A percentile compares a stretch with the other conserved stretches of the same genome.
Evolutionary conservation across 2,113 vertebrate species (phyloP).

Genomic region (Crotalus horridus): DNA sequence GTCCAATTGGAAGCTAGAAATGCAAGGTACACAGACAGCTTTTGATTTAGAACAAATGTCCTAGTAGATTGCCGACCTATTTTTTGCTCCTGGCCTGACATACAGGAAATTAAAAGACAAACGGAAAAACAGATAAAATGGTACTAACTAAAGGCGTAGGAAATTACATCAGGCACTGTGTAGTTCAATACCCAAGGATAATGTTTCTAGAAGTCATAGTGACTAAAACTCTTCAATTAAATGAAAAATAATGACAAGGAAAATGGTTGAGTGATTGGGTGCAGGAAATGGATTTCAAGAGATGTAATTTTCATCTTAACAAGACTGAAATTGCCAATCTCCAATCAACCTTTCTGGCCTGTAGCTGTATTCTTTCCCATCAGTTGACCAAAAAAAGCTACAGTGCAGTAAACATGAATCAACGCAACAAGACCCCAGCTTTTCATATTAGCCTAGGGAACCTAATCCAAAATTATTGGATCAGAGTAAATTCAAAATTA

Average conservation of each 20-base stretch:
- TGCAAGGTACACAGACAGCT: not conserved
- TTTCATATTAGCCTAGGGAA: not conserved
- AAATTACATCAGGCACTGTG: not conserved
- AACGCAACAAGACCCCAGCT: not conserved
- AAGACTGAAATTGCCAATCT: not conserved
- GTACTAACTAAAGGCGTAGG: not conserved
- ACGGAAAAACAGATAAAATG: not conserved
- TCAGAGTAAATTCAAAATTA: not conserved
- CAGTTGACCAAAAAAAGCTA: not conserved
- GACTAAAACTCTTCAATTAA: not conserved
- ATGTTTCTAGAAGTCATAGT: not conserved
- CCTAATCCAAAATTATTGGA: not conserved
- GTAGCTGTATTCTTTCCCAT: not conserved
- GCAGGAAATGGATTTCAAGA: not conserved
- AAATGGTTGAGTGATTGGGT: not conserved
- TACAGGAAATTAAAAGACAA: not conserved
- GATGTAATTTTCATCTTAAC: not conserved
- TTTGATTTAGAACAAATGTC: not conserved
- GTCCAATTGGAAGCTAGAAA: constrained; percentile 82
- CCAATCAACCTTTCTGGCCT: constrained; percentile 7
- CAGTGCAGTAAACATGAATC: too few species aligned
- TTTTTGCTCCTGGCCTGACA: not conserved
- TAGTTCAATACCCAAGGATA: not conserved
- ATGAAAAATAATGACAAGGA: not conserved
- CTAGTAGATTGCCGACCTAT: not conserved